A percentile compares a stretch with the other conserved stretches of the same genome.
Evolutionary conservation across 1,140 invertebrate genomes (phyloP).

Genomic region (Plodia interpunctella): DNA sequence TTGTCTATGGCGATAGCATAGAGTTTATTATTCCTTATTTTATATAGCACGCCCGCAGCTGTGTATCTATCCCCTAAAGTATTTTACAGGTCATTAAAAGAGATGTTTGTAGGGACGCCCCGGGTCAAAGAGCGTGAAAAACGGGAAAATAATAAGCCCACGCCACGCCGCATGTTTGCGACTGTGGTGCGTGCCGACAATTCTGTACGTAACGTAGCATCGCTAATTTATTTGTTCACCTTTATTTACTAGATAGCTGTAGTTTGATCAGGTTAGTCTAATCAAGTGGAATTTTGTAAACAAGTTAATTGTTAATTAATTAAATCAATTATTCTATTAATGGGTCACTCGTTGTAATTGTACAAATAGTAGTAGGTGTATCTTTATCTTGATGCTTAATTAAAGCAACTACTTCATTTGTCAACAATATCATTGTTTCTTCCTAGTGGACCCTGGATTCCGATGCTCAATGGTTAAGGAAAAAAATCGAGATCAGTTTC

Average conservation of each 20-base stretch:
- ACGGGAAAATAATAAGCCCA: slow-evolving; percentile 56
- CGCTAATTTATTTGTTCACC: background rate
- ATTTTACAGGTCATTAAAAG: slow-evolving; percentile 66
- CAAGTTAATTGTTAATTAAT: too few species aligned
- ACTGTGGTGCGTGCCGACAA: slow-evolving; percentile 24
- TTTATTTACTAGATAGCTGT: background rate
- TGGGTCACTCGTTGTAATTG: too few species aligned
- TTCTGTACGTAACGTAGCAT: slow-evolving; percentile 25
- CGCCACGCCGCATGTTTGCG: slow-evolving; percentile 33
- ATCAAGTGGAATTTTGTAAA: too few species aligned
- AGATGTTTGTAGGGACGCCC: slow-evolving; percentile 34
- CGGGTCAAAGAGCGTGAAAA: slow-evolving; percentile 61
- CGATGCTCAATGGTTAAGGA: too few species aligned
- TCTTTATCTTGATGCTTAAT: too few species aligned
- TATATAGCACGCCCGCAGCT: slow-evolving; percentile 31
- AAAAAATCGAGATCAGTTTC: too few species aligned
- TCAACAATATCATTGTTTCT: too few species aligned
- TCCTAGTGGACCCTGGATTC: too few species aligned
- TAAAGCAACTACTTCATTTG: too few species aligned
- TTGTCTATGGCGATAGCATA: slow-evolving; percentile 13
- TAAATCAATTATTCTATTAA: too few species aligned
- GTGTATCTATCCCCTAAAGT: slow-evolving; percentile 41
- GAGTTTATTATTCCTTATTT: slow-evolving; percentile 13
- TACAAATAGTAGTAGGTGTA: too few species aligned
- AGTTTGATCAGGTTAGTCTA: background rate